These are phyloP conservation scores for Dolichoris vasculosae DNA, from an alignment of 1,140 invertebrate genomes.

Conservation along the genomic window DNA sequence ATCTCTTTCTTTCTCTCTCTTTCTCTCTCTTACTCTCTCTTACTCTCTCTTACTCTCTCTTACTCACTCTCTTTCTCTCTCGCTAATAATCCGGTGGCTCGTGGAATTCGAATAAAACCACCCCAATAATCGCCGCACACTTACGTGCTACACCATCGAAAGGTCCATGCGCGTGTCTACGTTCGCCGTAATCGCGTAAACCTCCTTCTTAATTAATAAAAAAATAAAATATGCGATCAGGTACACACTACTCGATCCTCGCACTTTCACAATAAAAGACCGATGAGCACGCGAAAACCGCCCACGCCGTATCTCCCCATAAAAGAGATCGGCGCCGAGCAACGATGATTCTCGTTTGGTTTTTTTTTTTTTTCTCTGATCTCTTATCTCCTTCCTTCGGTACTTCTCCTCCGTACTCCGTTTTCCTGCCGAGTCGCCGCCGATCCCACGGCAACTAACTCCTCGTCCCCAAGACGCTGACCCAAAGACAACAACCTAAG, in stretches of 20 bases:
- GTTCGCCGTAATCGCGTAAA: background rate
- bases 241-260: slow-evolving; percentile 24
- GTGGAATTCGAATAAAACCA: slow-evolving; percentile 28
- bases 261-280: slow-evolving; percentile 44
- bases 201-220: background rate
- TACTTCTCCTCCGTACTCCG: no score
- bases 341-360: background rate
- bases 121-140: slow-evolving; percentile 27
- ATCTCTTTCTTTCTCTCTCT: background rate
- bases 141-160: slow-evolving; percentile 21
- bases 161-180: background rate
- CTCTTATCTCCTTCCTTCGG: background rate
- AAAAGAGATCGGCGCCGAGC: background rate
- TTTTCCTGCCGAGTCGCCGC: no score
- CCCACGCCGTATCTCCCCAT: background rate
- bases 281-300: background rate
- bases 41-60: slow-evolving; percentile 1
- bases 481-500: no score
- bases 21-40: background rate
- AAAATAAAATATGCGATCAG: no score
- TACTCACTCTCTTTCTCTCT: background rate
- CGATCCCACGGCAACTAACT: no score
- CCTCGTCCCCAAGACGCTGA: no score
- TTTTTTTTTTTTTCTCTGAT: no score
- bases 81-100: background rate